These are phyloP conservation scores for Liolophura sinensis DNA, from an alignment of 1,140 invertebrate species.

Conservation along the genomic window DNA sequence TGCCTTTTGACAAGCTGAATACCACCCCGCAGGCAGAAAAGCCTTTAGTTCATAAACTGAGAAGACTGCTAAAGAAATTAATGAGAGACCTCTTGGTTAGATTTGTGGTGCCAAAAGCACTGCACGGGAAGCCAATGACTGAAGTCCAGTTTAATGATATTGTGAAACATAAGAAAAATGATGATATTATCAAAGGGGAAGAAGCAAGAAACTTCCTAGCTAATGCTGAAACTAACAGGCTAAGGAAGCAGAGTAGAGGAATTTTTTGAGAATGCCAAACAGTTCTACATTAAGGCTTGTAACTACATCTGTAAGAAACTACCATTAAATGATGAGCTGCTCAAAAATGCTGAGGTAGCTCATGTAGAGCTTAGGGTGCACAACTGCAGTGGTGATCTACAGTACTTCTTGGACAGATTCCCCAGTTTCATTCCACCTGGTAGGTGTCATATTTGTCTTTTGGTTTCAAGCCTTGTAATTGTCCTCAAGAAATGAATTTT, in stretches of 20 bases:
- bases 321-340: constrained; percentile 10
- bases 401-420: constrained; percentile 16
- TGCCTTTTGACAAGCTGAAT: constrained; percentile 19
- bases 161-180: too few species aligned
- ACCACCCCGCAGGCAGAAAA: constrained; percentile 16
- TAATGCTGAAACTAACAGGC: too few species aligned
- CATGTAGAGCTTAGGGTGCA: constrained; percentile 4
- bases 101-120: constrained; percentile 18
- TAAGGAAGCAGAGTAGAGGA: too few species aligned
- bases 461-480: too few species aligned
- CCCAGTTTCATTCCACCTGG: constrained; percentile 12
- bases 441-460: too few species aligned
- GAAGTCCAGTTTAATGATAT: constrained; percentile 16
- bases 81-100: constrained; percentile 13
- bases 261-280: too few species aligned
- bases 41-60: constrained; percentile 20
- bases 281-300: too few species aligned
- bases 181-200: too few species aligned
- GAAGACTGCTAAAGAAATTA: constrained; percentile 8
- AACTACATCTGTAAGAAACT: too few species aligned
- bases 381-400: background rate
- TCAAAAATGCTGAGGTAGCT: constrained; percentile 22
- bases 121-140: constrained; percentile 12
- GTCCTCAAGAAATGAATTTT: too few species aligned
- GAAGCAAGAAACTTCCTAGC: too few species aligned